Conservation (phyloP, 2,797 vertebrate species). For the Odontamblyopus lacepedii region DNA sequence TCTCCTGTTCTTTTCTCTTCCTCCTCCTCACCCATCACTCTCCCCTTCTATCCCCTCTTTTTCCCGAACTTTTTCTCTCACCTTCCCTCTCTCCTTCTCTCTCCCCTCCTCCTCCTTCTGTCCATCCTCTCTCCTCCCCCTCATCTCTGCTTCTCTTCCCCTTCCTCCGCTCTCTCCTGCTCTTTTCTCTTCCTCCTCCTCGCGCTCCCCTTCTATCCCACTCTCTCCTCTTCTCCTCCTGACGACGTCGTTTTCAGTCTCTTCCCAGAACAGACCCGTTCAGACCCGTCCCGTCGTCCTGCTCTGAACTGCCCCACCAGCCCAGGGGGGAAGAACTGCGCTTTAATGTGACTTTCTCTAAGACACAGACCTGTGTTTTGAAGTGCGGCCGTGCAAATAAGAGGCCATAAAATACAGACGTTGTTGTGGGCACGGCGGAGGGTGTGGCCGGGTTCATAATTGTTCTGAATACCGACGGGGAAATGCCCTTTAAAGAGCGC, state of each 20-base stretch:
- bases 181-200: too few relatives aligned
- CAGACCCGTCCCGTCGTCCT: slow-evolving; percentile 20
- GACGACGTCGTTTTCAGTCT: slow-evolving; percentile 22
- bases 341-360: background rate
- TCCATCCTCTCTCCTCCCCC: too few relatives aligned
- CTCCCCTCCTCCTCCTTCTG: background rate
- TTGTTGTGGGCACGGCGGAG: slow-evolving; percentile 1
- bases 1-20: too few relatives aligned
- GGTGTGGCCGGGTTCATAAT: background rate
- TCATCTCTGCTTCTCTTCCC: too few relatives aligned
- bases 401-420: background rate
- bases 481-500: background rate
- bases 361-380: slow-evolving; percentile 9
- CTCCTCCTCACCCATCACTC: too few relatives aligned
- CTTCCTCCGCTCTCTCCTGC: too few relatives aligned
- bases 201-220: too few relatives aligned
- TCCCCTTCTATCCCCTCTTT: too few relatives aligned
- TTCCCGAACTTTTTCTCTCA: too few relatives aligned
- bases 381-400: background rate
- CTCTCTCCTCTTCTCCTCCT: too few relatives aligned
- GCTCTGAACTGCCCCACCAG: slow-evolving; percentile 23
- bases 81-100: background rate
- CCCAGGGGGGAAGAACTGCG: slow-evolving; percentile 5
- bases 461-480: background rate
- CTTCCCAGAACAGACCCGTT: slow-evolving; percentile 40